Evolutionary conservation across 1,140 invertebrate genomes (phyloP), one percentile per base, ranked within the genome.

Genomic region (Heliconius melpomene): DNA sequence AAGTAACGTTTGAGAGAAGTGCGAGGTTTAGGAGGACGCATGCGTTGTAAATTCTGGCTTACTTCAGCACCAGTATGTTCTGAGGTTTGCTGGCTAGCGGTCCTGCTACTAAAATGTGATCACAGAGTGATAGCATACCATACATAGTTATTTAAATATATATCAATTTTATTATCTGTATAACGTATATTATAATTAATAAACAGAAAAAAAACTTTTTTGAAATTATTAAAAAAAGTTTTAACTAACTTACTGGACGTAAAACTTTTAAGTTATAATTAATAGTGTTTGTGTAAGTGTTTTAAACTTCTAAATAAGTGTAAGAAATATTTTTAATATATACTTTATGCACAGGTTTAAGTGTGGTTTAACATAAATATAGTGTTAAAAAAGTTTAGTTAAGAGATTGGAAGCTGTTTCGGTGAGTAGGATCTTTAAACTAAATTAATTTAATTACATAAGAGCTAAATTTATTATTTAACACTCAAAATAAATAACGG

Each of bases 21-120:
- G 71, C 26, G 26, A 66, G 60, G 32, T n/a, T 72, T 13, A 72
- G 46, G 60, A 81, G 52, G 72, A 75, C 79, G 79, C 79, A 81
- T 81, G 79, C 79, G 79, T 81, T 50, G 75, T 78, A 70, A 32
- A 74, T 32, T 52, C 38, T 18, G 13, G 7, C 57, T 29, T 50
- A 46, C 72, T 75, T 70, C 40, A 75, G 72, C 40, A 77, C 76
- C 79, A 81, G 79, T 81, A 77, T 75, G 73, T 70, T 74, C 79
- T 60, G 79, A 81, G 79, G 77, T 75, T 81, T 72, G 72, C 40
- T 32, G 76, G 79, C 36, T 52, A 54, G 60, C 79, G 50, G 75
- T 81, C 79, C 76, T 81, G 72, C 26, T 73, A 40, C 36, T 46
- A 36, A 72, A 36, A 76, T 73, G 74, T 76, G 50, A 80, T 57